Evolutionary conservation across 2,113 vertebrate genomes (phyloP).

Genomic region (Odocoileus hemionus): DNA sequence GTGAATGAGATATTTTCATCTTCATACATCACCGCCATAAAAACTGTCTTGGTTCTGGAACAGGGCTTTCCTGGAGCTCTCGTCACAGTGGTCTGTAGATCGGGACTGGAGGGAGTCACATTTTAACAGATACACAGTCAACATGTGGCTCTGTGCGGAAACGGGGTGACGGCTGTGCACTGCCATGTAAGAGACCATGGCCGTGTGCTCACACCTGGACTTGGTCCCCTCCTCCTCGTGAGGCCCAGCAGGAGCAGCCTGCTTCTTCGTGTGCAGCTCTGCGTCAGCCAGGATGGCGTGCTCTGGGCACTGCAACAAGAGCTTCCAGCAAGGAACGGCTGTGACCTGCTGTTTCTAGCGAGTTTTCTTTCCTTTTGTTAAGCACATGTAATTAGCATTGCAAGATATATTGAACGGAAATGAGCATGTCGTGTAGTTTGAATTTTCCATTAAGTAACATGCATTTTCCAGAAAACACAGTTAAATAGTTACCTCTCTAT

Average conservation of each 20-base stretch:
- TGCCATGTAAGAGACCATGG: slow-evolving; percentile 80
- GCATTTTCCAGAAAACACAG: neutral
- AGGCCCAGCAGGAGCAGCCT: slow-evolving; percentile 84
- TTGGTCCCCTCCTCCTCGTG: slow-evolving; percentile 84
- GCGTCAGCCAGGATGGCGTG: slow-evolving; percentile 88
- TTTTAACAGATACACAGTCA: slow-evolving; percentile 91
- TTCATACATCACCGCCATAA: slow-evolving; percentile 84
- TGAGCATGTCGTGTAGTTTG: neutral
- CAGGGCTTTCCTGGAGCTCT: slow-evolving; percentile 85
- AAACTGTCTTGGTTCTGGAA: slow-evolving; percentile 85
- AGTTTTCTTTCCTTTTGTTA: neutral
- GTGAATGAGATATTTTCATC: slow-evolving; percentile 92
- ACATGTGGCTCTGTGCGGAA: slow-evolving; percentile 84
- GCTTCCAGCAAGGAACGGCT: neutral
- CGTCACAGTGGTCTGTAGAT: slow-evolving; percentile 85
- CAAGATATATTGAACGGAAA: neutral
- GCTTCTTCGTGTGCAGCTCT: slow-evolving; percentile 84
- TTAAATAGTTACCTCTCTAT: neutral
- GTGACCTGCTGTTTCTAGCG: neutral
- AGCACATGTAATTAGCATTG: neutral
- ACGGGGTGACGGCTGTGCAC: slow-evolving; percentile 83
- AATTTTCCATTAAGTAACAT: neutral
- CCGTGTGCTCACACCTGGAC: slow-evolving; percentile 81
- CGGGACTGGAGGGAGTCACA: slow-evolving; percentile 88
- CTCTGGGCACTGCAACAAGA: slow-evolving; percentile 86